A percentile compares a stretch with the other conserved stretches of the same genome.
Evolutionary conservation across 1,140 invertebrate species (phyloP).

Genomic region (Fopius arisanus): DNA sequence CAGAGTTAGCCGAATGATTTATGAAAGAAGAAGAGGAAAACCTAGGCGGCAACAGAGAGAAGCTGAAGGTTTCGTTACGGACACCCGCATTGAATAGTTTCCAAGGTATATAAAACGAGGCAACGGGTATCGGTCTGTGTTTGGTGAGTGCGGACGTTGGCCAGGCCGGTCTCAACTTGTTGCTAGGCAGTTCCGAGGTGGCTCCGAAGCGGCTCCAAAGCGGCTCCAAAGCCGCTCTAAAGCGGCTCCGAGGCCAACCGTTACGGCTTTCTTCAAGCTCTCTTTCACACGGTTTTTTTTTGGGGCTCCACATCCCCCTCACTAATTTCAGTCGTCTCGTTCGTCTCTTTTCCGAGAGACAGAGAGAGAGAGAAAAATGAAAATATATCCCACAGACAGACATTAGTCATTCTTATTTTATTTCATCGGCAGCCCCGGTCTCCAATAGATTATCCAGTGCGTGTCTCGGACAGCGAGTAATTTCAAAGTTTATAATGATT

Average conservation of each 20-base stretch:
- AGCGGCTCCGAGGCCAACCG: constrained; percentile 41
- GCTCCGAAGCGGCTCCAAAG: constrained; percentile 38
- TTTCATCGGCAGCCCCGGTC: not conserved
- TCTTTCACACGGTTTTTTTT: constrained; percentile 16
- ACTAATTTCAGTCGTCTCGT: not conserved
- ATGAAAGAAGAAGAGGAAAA: not conserved
- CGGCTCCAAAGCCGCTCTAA: too few relatives aligned
- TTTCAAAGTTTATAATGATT: not conserved
- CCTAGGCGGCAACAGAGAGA: not conserved
- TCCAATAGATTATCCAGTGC: not conserved
- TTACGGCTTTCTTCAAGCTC: constrained; percentile 34
- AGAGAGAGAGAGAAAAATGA: not conserved
- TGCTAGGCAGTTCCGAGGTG: constrained; percentile 44
- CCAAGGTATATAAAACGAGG: not conserved
- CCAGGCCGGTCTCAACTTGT: constrained; percentile 41
- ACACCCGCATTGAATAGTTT: not conserved
- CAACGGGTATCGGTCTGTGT: not conserved
- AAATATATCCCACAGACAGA: not conserved
- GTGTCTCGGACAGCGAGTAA: not conserved
- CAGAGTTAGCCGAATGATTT: not conserved
- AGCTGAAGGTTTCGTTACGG: not conserved
- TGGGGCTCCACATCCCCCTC: not conserved
- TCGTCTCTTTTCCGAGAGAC: too few relatives aligned
- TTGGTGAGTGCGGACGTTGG: constrained; percentile 18
- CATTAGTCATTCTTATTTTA: not conserved